These are phyloP conservation scores for Bubo blakistoni DNA, from an alignment of 2,113 vertebrate species.

Conservation along the genomic window DNA sequence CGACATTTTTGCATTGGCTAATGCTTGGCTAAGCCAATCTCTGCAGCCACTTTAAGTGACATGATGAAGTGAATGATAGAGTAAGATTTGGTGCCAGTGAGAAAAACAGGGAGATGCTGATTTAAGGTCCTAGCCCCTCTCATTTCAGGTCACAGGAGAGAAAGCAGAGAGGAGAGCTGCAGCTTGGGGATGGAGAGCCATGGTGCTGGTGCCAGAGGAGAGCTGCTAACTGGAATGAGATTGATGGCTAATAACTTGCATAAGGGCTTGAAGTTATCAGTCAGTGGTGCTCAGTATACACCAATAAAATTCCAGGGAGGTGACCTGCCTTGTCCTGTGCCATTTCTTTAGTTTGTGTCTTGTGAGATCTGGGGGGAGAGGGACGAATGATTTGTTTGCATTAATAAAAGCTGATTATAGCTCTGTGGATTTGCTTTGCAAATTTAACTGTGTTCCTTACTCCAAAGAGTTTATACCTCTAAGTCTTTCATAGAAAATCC, in stretches of 20 bases:
- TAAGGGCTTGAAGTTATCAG: not conserved
- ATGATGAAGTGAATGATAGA: not conserved
- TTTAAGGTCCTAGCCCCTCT: not conserved
- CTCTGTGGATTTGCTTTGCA: not conserved
- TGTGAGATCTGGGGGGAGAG: not conserved
- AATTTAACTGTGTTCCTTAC: not conserved
- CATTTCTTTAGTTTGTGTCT: not conserved
- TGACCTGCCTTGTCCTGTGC: not conserved
- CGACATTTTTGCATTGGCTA: not conserved
- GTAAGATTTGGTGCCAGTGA: not conserved
- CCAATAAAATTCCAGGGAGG: not conserved
- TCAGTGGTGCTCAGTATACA: not conserved
- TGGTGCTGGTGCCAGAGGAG: not conserved
- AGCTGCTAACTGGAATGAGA: not conserved
- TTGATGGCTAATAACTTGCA: not conserved
- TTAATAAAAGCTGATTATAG: not conserved
- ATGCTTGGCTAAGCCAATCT: not conserved
- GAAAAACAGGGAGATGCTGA: not conserved
- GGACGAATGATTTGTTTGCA: not conserved
- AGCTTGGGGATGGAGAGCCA: accelerated
- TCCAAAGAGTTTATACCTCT: not conserved
- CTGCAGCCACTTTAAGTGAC: not conserved
- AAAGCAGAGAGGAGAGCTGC: not conserved
- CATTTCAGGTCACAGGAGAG: not conserved
- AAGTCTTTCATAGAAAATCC: conserved; percentile 26